phyloP scores from a whole-genome alignment of 1,140 invertebrate species.

The Atta texana region DNA sequence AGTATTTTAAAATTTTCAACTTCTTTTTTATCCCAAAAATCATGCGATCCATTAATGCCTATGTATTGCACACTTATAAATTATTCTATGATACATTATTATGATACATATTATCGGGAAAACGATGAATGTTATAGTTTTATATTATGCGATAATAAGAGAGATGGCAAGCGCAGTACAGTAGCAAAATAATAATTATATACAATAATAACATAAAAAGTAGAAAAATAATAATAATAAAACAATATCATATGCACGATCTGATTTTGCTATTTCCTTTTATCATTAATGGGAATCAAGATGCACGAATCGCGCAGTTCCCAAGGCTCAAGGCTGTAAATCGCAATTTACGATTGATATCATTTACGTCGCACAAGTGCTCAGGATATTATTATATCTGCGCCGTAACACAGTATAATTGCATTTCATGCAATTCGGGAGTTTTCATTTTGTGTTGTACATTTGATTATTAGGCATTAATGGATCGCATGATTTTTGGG shows the following conservation, averaged over 20 bases:
- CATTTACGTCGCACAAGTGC: neutral
- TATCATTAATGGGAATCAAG: slow-evolving; percentile 25
- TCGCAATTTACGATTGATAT: neutral
- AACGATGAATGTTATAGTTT: slow-evolving; percentile 52
- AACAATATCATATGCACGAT: slow-evolving; percentile 22
- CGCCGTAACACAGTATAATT: slow-evolving; percentile 21
- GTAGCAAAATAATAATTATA: slow-evolving; percentile 41
- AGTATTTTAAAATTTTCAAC: no score
- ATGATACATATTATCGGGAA: neutral
- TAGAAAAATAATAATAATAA: slow-evolving; percentile 26
- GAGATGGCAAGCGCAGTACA: slow-evolving; percentile 10
- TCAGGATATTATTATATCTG: slow-evolving; percentile 35
- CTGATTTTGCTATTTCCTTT: slow-evolving; percentile 32
- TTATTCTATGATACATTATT: slow-evolving; percentile 7
- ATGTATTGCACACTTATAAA: slow-evolving; percentile 38
- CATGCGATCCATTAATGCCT: neutral
- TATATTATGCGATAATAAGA: neutral
- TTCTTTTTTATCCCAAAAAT: neutral
- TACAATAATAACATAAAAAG: no score
- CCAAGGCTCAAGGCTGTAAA: no score
- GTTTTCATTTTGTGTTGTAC: slow-evolving; percentile 13
- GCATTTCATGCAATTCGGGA: slow-evolving; percentile 42
- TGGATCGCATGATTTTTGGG: no score
- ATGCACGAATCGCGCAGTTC: neutral
- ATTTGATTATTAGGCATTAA: no score